Evolutionary conservation across 2,888 invertebrate species (phyloP).

Genomic region (Caenorhabditis virilis): DNA sequence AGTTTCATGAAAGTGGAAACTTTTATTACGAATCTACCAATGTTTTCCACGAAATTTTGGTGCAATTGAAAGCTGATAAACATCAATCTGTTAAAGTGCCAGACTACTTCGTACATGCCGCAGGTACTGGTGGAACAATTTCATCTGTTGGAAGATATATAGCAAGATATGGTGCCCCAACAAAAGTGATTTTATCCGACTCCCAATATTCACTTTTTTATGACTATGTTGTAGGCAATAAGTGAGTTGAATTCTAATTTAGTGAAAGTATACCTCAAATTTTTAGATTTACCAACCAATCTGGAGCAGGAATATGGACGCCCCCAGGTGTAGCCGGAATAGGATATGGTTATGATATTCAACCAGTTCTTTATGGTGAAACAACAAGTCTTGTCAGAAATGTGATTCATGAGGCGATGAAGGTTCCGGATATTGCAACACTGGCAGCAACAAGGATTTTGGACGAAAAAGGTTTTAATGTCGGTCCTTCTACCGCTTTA

Average conservation of each 20-base stretch:
- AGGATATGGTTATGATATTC: constrained; percentile 58
- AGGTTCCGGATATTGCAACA: constrained; percentile 61
- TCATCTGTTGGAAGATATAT: constrained; percentile 61
- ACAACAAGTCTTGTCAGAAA: constrained; percentile 55
- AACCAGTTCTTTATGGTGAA: constrained; percentile 46
- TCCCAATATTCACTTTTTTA: constrained; percentile 60
- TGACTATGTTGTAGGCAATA: constrained; percentile 54
- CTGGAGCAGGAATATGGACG: constrained; percentile 52
- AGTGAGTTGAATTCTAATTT: too few relatives aligned
- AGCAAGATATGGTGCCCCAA: constrained; percentile 50
- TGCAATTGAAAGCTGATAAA: constrained; percentile 41
- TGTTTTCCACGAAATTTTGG: constrained; percentile 58
- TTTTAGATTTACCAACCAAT: constrained; percentile 56
- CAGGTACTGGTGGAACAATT: constrained; percentile 62
- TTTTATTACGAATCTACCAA: constrained; percentile 53
- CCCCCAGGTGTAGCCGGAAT: constrained; percentile 60
- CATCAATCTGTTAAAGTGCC: constrained; percentile 28
- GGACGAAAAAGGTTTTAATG: constrained; percentile 38
- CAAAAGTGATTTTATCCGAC: constrained; percentile 56
- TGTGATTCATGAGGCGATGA: constrained; percentile 57
- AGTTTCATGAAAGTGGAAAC: constrained; percentile 59
- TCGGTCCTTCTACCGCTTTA: constrained; percentile 49
- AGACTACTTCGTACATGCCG: constrained; percentile 58
- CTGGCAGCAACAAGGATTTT: constrained; percentile 55
- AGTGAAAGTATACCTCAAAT: too few relatives aligned